Conservation (phyloP, 2,113 vertebrate genomes). For the Heteronetta atricapilla region DNA sequence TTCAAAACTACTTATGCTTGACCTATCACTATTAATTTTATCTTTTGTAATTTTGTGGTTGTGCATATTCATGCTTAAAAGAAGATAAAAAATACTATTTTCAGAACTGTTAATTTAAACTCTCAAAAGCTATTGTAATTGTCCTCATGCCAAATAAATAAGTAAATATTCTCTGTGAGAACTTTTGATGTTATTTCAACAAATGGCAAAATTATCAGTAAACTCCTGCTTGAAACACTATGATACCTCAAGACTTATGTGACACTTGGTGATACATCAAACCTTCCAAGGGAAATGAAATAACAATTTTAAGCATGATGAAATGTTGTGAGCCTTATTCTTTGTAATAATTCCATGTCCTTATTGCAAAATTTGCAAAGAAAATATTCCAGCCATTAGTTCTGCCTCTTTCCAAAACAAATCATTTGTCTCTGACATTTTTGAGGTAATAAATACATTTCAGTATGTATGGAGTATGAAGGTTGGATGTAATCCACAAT, state of each 20-base stretch:
- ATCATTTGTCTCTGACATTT: not conserved
- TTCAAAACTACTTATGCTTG: conserved; percentile 14
- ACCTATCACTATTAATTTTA: not conserved
- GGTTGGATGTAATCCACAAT: not conserved
- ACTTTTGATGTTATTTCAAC: conserved; percentile 30
- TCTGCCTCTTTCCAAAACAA: not conserved
- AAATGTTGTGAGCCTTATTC: not conserved
- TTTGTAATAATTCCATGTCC: conserved; percentile 23
- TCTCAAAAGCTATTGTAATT: not conserved
- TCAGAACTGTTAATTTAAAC: conserved; percentile 15
- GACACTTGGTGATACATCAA: not conserved
- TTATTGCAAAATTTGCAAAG: conserved; percentile 22
- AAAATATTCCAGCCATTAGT: conserved; percentile 36
- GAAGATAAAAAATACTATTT: not conserved
- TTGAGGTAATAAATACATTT: conserved; percentile 31
- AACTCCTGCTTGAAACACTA: not conserved
- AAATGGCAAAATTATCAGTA: conserved; percentile 41
- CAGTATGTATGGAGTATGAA: conserved; percentile 23
- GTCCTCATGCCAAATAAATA: not conserved
- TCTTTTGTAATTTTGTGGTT: not conserved
- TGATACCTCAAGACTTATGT: not conserved
- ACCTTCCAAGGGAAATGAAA: not conserved
- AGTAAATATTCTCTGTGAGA: not conserved
- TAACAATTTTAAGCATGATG: not conserved
- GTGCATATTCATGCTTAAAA: not conserved